These are phyloP conservation scores for Eonycteris spelaea DNA, from an alignment of 2,113 vertebrate genomes.

Conservation along the genomic window DNA sequence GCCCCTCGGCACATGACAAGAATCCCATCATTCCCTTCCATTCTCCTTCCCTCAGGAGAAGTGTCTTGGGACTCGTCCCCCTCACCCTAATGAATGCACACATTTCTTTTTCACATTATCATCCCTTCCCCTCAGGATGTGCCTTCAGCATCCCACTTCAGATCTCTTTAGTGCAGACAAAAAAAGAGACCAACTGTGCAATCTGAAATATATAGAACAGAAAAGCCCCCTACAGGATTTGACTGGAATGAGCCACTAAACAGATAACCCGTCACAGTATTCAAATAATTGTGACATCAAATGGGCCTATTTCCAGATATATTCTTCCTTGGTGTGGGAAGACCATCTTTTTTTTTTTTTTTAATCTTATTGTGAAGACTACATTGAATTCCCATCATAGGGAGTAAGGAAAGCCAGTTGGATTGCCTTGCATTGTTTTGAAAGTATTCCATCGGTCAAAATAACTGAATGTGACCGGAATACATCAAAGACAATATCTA, in stretches of 20 bases:
- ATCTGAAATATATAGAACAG: background rate
- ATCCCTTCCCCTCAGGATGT: background rate
- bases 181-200: background rate
- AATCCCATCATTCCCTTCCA: background rate
- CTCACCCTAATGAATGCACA: background rate
- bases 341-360: constrained; percentile 14
- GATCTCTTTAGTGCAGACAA: background rate
- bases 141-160: background rate
- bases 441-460: background rate
- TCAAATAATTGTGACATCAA: constrained; percentile 21
- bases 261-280: background rate
- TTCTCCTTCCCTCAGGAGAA: background rate
- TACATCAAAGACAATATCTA: constrained; percentile 13
- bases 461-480: constrained; percentile 24
- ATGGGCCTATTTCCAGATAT: background rate
- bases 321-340: background rate
- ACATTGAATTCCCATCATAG: constrained; percentile 10
- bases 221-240: background rate
- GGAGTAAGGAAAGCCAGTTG: background rate
- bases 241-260: background rate
- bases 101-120: background rate
- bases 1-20: background rate
- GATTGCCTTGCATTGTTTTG: background rate
- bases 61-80: background rate
- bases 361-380: constrained; percentile 19